Conservation (phyloP, 2,888 invertebrate genomes). For the Acleris holmiana region DNA sequence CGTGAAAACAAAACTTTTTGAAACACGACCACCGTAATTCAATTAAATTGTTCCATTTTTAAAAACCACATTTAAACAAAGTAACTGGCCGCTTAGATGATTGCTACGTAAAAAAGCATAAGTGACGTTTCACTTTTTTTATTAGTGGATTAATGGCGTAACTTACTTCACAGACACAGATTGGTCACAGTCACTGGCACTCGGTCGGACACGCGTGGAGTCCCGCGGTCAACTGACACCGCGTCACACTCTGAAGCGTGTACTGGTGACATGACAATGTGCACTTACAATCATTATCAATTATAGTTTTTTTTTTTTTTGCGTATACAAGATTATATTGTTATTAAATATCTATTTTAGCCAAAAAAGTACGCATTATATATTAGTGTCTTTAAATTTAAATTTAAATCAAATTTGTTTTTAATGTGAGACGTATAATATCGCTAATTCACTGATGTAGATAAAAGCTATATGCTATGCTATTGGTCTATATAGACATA, state of each 20-base stretch:
- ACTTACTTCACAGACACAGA: slow-evolving; percentile 15
- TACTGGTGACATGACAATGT: slow-evolving; percentile 24
- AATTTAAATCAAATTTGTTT: no score
- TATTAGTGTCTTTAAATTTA: no score
- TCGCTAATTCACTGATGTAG: no score
- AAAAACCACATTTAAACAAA: neutral
- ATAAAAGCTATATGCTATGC: no score
- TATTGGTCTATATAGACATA: no score
- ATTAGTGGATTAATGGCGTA: neutral
- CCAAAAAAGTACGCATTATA: no score
- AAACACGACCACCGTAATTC: neutral
- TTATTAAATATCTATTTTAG: no score
- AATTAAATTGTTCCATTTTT: neutral
- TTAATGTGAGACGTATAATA: no score
- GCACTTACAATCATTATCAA: neutral
- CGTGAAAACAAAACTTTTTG: neutral
- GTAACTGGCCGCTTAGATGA: neutral
- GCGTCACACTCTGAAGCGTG: slow-evolving; percentile 44
- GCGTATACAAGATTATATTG: no score
- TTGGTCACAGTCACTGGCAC: slow-evolving; percentile 37
- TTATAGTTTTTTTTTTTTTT: no score
- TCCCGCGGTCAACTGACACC: slow-evolving; percentile 69
- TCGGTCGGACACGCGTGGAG: slow-evolving; percentile 55
- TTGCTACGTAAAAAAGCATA: neutral
- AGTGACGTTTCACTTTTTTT: neutral